Conservation (phyloP, 1,140 invertebrate genomes). For the Drosophila ananassae region DNA sequence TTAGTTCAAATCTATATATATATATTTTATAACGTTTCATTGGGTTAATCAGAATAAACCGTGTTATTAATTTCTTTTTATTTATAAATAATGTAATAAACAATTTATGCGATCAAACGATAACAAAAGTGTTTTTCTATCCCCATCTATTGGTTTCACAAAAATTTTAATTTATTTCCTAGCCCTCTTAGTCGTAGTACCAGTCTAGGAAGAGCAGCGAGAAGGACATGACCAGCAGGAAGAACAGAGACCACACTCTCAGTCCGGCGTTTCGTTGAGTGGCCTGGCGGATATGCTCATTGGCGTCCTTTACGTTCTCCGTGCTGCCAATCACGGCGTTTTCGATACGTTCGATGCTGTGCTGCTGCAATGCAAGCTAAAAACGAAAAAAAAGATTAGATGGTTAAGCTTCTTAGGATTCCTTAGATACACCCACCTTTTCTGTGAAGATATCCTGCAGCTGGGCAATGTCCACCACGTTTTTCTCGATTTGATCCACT, state of each 20-base stretch:
- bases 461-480: conserved; percentile 97
- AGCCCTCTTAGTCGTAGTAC: too few relatives aligned
- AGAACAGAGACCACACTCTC: conserved; percentile 97
- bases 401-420: background rate
- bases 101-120: conserved; percentile 45
- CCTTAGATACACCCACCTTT: conserved; percentile 88
- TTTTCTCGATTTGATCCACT: conserved; percentile 94
- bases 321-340: conserved; percentile 94
- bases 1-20: conserved; percentile 23
- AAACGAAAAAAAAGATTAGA: background rate
- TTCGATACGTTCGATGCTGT: conserved; percentile 95
- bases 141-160: conserved; percentile 17
- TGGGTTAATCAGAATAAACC: conserved; percentile 20
- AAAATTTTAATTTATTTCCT: conserved; percentile 12
- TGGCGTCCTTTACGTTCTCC: conserved; percentile 97
- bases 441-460: conserved; percentile 98
- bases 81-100: conserved; percentile 48
- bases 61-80: conserved; percentile 9
- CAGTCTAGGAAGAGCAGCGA: conserved; percentile 82
- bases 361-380: conserved; percentile 93
- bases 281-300: conserved; percentile 97
- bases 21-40: background rate
- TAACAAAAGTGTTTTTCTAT: conserved; percentile 34
- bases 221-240: conserved; percentile 97
- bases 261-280: conserved; percentile 98